Evolutionary conservation across 2,888 invertebrate genomes (phyloP).

Genomic region (Metopia argyrocephala): DNA sequence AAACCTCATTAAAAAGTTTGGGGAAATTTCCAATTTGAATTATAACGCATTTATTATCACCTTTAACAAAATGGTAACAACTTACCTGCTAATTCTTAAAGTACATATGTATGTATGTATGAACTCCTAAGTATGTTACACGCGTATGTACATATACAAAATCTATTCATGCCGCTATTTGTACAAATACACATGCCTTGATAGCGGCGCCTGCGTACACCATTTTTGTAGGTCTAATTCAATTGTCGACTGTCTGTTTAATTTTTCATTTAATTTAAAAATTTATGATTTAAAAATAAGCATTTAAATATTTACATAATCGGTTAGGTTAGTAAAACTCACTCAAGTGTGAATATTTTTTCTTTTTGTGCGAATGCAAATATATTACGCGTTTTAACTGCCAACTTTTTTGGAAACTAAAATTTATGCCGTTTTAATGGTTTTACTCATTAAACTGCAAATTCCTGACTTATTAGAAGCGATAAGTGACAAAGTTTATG

Average conservation of each 20-base stretch:
- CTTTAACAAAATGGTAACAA: slow-evolving; percentile 3
- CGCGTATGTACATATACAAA: not conserved
- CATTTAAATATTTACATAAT: not conserved
- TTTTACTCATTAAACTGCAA: not conserved
- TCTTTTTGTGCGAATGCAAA: slow-evolving; percentile 14
- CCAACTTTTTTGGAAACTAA: not conserved
- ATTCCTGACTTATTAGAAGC: not conserved
- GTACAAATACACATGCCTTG: not conserved
- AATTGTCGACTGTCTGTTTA: not conserved
- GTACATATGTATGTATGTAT: not conserved
- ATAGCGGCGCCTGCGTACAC: slow-evolving; percentile 45
- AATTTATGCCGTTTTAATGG: slow-evolving; percentile 24
- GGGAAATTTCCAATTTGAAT: slow-evolving; percentile 48
- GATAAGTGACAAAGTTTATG: not conserved
- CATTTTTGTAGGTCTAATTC: not conserved
- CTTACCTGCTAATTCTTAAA: not conserved
- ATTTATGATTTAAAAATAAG: not conserved
- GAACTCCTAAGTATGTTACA: no score
- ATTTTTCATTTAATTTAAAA: not conserved
- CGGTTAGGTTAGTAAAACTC: not conserved
- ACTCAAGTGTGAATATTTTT: slow-evolving; percentile 15
- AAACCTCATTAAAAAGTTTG: slow-evolving; percentile 19
- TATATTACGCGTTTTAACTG: not conserved
- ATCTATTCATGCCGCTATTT: not conserved
- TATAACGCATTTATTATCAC: slow-evolving; percentile 44